Evolutionary conservation across 2,797 vertebrate species (phyloP), one percentile per base, ranked within the genome.

Genomic region (Cynodonichthys magdalenae): DNA sequence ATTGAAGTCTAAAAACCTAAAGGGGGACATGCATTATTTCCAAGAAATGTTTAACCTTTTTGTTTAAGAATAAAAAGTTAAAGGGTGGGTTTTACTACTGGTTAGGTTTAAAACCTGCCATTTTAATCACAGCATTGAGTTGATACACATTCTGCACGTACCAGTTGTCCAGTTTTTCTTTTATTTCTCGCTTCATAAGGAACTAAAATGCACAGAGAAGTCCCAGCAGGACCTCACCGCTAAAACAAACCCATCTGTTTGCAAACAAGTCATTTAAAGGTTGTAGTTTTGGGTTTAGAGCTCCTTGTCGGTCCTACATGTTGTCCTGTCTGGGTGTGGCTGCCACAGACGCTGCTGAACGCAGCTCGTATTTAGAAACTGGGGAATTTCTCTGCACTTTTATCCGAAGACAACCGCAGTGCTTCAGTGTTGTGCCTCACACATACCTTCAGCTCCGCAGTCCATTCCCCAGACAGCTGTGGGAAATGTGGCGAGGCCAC

Each of bases 381-480:
- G 82, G 82, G 86, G 83, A 87, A 83, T 91, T 90, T 90, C 81
- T 83, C 63, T 53, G 47, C 0, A 18, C 80, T 90, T 89, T 90
- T 72, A 88, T 90, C 87, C 72, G 74, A 46, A 84, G 87, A 89
- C 85, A 81, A 77, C 82, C 76, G 53, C 59, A 84, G 75, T 63
- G 78, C 78, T 83, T 84, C 80, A 83, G 75, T 73, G 67, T 84
- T 82, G 84, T 75, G 85, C 84, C 88, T 87, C 86, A 87, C 88
- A 89, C 89, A 90, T 92, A 88, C 86, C 85, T 89, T 77, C 70
- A 82, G 80, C 75, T 88, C 90, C 55, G 48, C 89, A 86, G 87
- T 82, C 82, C 87, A 74, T 89, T 91, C 90, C 86, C 88, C 79
- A 92, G 86, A 91, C 88, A 84, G 84, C 82, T 87, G 88, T 84